Evolutionary conservation across 2,888 invertebrate genomes (phyloP).

Genomic region (Drosophila phalerata): DNA sequence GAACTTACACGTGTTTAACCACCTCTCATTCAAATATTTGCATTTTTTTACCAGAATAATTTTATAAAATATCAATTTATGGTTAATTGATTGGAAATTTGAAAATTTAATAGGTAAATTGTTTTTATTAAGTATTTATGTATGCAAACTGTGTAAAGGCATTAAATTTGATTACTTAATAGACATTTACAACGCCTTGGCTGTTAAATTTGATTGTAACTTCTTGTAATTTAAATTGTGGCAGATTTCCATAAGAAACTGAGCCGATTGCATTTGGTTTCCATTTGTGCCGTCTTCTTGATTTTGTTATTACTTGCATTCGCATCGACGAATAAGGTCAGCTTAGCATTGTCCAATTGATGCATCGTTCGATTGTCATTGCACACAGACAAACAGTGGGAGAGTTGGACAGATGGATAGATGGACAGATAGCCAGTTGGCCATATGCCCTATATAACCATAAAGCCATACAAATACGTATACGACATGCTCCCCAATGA

Average conservation of each 20-base stretch:
- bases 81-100: slow-evolving; percentile 20
- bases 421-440: slow-evolving; percentile 17
- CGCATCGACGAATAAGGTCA: slow-evolving; percentile 17
- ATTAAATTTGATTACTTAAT: background rate
- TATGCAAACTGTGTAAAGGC: background rate
- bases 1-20: background rate
- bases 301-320: slow-evolving; percentile 17
- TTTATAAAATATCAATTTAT: slow-evolving; percentile 7
- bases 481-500: slow-evolving; percentile 39
- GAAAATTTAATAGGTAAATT: slow-evolving; percentile 1
- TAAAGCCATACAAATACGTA: slow-evolving; percentile 57
- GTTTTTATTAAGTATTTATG: background rate
- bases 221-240: slow-evolving; percentile 6
- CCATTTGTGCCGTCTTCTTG: slow-evolving; percentile 6
- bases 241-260: slow-evolving; percentile 3
- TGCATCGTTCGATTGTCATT: slow-evolving; percentile 13
- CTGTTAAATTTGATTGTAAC: background rate
- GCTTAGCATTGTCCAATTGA: slow-evolving; percentile 4
- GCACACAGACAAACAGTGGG: background rate
- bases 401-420: background rate
- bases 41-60: slow-evolving; percentile 12
- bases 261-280: slow-evolving; percentile 14
- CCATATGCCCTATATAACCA: slow-evolving; percentile 36
- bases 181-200: background rate
- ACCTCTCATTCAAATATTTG: slow-evolving; percentile 11